Conservation (phyloP, 2,113 vertebrate genomes). For the Paramisgurnus dabryanus region DNA sequence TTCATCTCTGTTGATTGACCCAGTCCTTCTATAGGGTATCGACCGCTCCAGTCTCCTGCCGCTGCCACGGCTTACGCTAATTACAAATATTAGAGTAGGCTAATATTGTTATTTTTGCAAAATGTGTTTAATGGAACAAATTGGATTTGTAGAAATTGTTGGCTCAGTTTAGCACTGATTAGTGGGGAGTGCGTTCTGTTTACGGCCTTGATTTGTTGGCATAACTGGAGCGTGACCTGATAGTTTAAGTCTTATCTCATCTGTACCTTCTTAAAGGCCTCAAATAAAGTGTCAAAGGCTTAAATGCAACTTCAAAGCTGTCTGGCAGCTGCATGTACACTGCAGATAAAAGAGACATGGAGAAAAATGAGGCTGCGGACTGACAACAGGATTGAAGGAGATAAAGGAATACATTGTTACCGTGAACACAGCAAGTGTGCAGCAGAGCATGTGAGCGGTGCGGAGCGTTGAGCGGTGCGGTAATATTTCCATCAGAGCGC, state of each 20-base stretch:
- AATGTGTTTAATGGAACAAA: slow-evolving; percentile 28
- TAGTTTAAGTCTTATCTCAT: slow-evolving; percentile 35
- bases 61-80: slow-evolving; percentile 22
- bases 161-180: not conserved
- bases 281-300: slow-evolving; percentile 29
- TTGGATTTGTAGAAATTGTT: slow-evolving; percentile 19
- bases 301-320: slow-evolving; percentile 19
- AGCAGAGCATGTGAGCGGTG: no score
- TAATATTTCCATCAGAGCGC: no score
- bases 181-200: not conserved
- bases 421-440: not conserved
- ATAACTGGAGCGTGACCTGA: slow-evolving; percentile 1
- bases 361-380: not conserved
- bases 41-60: slow-evolving; percentile 2
- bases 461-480: no score
- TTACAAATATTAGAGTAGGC: slow-evolving; percentile 33
- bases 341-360: slow-evolving; percentile 34
- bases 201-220: not conserved
- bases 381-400: not conserved
- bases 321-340: not conserved
- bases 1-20: slow-evolving; percentile 12
- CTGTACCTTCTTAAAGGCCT: slow-evolving; percentile 6
- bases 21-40: not conserved
- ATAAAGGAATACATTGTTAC: not conserved
- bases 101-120: slow-evolving; percentile 34